Percentiles rank a stretch among this genome's conserved stretches.
These are phyloP conservation scores for Drosophila formosana DNA, from an alignment of 2,888 invertebrate species.

Conservation along the genomic window DNA sequence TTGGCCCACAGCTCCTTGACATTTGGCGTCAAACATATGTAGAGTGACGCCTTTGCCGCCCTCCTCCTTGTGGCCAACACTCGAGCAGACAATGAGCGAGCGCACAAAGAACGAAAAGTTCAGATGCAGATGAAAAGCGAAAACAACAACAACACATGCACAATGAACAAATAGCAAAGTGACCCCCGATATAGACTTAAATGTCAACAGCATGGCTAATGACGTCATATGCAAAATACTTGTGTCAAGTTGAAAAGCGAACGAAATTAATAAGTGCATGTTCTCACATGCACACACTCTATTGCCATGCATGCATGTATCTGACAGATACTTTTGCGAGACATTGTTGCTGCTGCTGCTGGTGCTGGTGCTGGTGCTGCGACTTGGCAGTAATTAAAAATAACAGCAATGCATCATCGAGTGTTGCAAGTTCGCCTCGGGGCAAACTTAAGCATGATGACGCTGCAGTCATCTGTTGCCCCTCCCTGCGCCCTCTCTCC, in stretches of 20 bases:
- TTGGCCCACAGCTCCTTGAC: slow-evolving; percentile 64
- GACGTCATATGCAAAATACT: slow-evolving; percentile 77
- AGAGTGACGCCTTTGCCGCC: slow-evolving; percentile 5
- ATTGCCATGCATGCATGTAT: slow-evolving; percentile 30
- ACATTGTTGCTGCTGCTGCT: slow-evolving; percentile 53
- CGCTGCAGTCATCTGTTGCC: slow-evolving; percentile 43
- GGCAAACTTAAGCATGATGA: slow-evolving; percentile 51
- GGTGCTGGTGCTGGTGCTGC: background rate
- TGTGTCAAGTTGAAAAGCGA: slow-evolving; percentile 71
- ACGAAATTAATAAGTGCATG: slow-evolving; percentile 59
- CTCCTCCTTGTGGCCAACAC: slow-evolving; percentile 13
- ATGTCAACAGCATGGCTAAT: slow-evolving; percentile 67
- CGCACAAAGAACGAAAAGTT: slow-evolving; percentile 55
- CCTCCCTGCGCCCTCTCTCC: background rate
- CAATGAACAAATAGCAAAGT: slow-evolving; percentile 62
- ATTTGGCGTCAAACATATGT: slow-evolving; percentile 48
- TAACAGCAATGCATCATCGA: slow-evolving; percentile 76
- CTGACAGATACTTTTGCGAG: slow-evolving; percentile 46
- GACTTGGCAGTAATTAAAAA: slow-evolving; percentile 61
- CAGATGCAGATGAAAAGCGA: slow-evolving; percentile 34
- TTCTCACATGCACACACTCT: slow-evolving; percentile 1
- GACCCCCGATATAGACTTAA: slow-evolving; percentile 71
- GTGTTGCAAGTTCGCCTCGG: slow-evolving; percentile 42
- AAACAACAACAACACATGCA: slow-evolving; percentile 28
- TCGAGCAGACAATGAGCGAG: slow-evolving; percentile 53